phyloP scores from a whole-genome alignment of 2,797 vertebrate species.

The Epinephelus malabaricus region DNA sequence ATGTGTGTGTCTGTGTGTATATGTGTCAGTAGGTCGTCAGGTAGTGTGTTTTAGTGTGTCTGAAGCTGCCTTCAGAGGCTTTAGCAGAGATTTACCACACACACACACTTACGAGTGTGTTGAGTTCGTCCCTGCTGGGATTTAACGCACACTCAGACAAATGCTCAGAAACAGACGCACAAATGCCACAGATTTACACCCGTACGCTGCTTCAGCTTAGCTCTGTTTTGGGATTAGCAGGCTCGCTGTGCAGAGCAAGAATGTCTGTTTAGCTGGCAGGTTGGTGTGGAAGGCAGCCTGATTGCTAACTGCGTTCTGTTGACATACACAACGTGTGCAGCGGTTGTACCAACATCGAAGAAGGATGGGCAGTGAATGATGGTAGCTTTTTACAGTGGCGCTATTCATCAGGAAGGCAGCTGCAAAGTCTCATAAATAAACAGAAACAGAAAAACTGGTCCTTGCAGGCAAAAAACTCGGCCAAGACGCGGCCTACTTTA shows the following conservation, averaged over 20 bases:
- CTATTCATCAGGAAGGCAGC: not conserved
- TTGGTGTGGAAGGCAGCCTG: not conserved
- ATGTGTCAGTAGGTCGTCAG: slow-evolving; percentile 60
- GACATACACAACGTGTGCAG: not conserved
- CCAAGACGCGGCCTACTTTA: not conserved
- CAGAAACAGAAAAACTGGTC: not conserved
- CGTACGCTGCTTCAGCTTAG: slow-evolving; percentile 40
- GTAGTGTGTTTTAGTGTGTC: slow-evolving; percentile 34
- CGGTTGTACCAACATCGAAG: slow-evolving; percentile 40
- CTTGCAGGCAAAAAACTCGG: not conserved
- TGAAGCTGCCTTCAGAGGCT: slow-evolving; percentile 44
- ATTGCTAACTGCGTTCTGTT: not conserved
- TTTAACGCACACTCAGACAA: slow-evolving; percentile 46
- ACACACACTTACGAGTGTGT: slow-evolving; percentile 10
- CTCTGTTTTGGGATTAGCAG: slow-evolving; percentile 53
- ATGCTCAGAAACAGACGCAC: slow-evolving; percentile 40
- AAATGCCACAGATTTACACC: slow-evolving; percentile 36
- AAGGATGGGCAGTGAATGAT: slow-evolving; percentile 1
- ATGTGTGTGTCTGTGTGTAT: slow-evolving; percentile 8
- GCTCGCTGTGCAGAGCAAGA: slow-evolving; percentile 30
- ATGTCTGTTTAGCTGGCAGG: slow-evolving; percentile 16
- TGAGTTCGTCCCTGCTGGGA: slow-evolving; percentile 29
- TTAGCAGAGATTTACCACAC: slow-evolving; percentile 50
- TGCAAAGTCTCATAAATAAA: slow-evolving; percentile 1
- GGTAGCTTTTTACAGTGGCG: not conserved